phyloP scores from a whole-genome alignment of 2,888 invertebrate species.

The Taenaris catops region DNA sequence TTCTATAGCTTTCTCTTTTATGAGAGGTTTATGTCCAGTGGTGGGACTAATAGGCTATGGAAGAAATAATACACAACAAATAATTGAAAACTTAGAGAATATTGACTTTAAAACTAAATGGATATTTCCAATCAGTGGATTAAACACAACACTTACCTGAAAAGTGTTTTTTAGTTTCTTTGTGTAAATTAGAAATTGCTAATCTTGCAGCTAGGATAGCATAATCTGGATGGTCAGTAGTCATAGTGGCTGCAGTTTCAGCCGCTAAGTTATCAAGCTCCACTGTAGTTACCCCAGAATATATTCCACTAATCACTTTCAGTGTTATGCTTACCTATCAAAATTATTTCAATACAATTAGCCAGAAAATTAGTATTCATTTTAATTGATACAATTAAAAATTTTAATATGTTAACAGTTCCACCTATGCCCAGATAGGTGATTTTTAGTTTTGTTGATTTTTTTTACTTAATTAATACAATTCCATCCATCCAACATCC shows the following conservation, averaged over 20 bases:
- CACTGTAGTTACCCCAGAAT: constrained; percentile 97
- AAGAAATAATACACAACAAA: too few species aligned
- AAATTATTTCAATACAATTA: not conserved
- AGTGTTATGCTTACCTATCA: constrained; percentile 88
- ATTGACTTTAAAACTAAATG: too few species aligned
- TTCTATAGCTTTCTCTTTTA: too few species aligned
- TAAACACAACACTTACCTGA: constrained; percentile 79
- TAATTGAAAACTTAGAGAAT: too few species aligned
- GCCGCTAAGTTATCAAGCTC: constrained; percentile 99
- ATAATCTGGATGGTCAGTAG: constrained; percentile 98
- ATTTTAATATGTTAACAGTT: too few species aligned
- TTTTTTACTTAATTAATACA: not conserved
- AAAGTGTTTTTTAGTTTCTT: constrained; percentile 97
- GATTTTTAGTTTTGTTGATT: not conserved
- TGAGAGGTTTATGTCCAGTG: too few species aligned
- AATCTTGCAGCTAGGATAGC: constrained; percentile 93
- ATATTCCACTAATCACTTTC: constrained; percentile 96
- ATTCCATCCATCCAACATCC: too few species aligned
- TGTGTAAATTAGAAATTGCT: constrained; percentile 98
- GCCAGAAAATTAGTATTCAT: too few species aligned
- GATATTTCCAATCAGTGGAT: too few species aligned
- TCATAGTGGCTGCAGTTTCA: constrained; percentile 99
- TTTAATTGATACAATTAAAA: too few species aligned
- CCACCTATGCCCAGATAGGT: not conserved
- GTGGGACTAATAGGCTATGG: too few species aligned